Percentiles rank a stretch among this genome's conserved stretches.
Evolutionary conservation across 2,888 invertebrate genomes (phyloP).

Genomic region (Chrysomela aeneicollis): DNA sequence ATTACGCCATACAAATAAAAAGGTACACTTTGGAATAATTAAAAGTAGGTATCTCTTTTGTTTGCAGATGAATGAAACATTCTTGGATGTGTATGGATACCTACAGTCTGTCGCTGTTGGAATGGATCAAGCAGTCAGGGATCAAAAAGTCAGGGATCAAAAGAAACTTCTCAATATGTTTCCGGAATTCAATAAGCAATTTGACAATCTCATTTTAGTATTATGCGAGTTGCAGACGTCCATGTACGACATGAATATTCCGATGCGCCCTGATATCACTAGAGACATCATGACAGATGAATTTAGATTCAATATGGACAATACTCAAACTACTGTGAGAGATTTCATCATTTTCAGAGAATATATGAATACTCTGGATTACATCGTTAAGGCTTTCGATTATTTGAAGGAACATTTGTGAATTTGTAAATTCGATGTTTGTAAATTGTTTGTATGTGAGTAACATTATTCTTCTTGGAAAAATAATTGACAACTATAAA

Average conservation of each 20-base stretch:
- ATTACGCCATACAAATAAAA: too few species aligned
- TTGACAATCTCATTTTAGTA: conserved; percentile 69
- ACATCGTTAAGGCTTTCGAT: conserved; percentile 64
- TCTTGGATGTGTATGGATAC: conserved; percentile 71
- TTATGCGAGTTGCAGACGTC: conserved; percentile 75
- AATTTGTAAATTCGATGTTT: conserved; percentile 13
- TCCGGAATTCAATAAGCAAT: conserved; percentile 67
- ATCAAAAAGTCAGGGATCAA: conserved; percentile 69
- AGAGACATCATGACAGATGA: conserved; percentile 61
- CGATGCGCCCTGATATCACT: conserved; percentile 62
- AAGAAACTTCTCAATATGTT: conserved; percentile 60
- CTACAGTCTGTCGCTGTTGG: conserved; percentile 77
- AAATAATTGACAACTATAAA: background rate
- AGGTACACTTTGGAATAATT: too few species aligned
- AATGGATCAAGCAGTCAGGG: conserved; percentile 70
- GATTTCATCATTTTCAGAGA: conserved; percentile 72
- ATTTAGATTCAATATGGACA: conserved; percentile 52
- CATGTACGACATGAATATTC: conserved; percentile 63
- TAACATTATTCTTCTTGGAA: background rate
- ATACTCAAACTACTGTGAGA: conserved; percentile 62
- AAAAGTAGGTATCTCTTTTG: too few species aligned
- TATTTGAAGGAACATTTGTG: conserved; percentile 47
- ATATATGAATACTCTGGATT: conserved; percentile 69
- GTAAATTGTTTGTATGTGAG: background rate
- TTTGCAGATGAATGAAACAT: conserved; percentile 63